These are phyloP conservation scores for Sepiola atlantica DNA, from an alignment of 2,888 invertebrate genomes.

Conservation along the genomic window DNA sequence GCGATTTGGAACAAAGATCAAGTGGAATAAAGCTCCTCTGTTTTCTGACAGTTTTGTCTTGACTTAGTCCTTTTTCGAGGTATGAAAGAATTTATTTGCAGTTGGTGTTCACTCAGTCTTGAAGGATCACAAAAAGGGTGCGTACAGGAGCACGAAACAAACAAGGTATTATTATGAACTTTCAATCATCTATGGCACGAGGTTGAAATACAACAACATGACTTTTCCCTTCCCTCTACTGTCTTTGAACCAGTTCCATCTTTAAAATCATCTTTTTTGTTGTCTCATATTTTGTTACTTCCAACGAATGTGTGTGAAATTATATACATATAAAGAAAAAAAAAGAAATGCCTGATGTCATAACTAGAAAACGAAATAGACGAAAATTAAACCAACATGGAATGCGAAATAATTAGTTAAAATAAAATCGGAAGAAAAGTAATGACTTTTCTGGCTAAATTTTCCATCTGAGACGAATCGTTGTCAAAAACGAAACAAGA, in stretches of 20 bases:
- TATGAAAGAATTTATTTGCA: too few relatives aligned
- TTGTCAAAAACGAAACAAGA: not conserved
- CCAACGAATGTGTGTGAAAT: not conserved
- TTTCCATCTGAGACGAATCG: not conserved
- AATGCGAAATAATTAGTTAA: not conserved
- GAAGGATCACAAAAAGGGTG: not conserved
- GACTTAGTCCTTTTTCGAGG: too few relatives aligned
- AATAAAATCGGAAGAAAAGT: not conserved
- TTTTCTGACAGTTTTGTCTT: too few relatives aligned
- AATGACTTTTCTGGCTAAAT: not conserved
- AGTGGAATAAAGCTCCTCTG: too few relatives aligned
- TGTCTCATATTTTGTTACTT: slow-evolving; percentile 11
- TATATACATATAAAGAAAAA: too few relatives aligned
- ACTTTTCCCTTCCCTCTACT: not conserved
- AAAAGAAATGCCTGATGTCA: not conserved
- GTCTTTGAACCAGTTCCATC: not conserved
- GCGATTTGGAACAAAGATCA: too few relatives aligned
- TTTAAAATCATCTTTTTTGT: not conserved
- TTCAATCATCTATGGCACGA: too few relatives aligned
- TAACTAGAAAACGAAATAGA: not conserved
- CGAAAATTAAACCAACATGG: not conserved
- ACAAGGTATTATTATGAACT: too few relatives aligned
- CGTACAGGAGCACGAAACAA: too few relatives aligned
- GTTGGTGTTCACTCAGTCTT: too few relatives aligned
- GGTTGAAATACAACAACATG: too few relatives aligned